Evolutionary conservation across 2,113 vertebrate species (phyloP).

Genomic region (Mola mola): DNA sequence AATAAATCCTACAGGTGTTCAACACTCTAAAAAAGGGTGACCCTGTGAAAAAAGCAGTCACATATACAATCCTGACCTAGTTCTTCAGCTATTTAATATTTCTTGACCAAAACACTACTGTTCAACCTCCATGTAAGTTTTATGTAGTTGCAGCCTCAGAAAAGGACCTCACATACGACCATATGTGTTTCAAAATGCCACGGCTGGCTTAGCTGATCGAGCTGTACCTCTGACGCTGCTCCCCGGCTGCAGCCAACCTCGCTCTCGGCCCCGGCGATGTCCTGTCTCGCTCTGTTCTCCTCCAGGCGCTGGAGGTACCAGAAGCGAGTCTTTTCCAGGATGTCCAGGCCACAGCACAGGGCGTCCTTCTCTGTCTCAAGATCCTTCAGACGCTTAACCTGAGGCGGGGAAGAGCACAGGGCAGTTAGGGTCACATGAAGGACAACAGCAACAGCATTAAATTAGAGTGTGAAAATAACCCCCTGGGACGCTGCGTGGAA

Average conservation of each 20-base stretch:
- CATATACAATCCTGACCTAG: too few species aligned
- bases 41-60: too few species aligned
- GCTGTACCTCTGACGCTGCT: constrained; percentile 48
- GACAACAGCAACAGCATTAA: not conserved
- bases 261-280: not conserved
- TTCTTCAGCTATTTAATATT: too few species aligned
- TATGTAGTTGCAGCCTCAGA: not conserved
- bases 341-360: constrained; percentile 76
- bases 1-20: too few species aligned
- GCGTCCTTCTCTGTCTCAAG: constrained; percentile 81
- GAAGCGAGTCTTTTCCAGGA: constrained; percentile 72
- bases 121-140: not conserved
- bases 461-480: too few species aligned
- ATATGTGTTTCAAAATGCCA: too few species aligned
- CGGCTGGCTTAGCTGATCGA: not conserved
- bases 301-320: constrained; percentile 76
- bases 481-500: too few species aligned
- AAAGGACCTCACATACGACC: not conserved
- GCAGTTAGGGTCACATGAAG: not conserved
- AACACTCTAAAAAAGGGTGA: too few species aligned
- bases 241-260: not conserved
- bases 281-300: constrained; percentile 49
- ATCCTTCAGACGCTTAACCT: constrained; percentile 77
- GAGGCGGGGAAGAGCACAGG: not conserved
- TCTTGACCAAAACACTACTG: too few species aligned